These are phyloP conservation scores for Eulemur mongoz DNA, from an alignment of 2,797 vertebrate species.

Conservation along the genomic window DNA sequence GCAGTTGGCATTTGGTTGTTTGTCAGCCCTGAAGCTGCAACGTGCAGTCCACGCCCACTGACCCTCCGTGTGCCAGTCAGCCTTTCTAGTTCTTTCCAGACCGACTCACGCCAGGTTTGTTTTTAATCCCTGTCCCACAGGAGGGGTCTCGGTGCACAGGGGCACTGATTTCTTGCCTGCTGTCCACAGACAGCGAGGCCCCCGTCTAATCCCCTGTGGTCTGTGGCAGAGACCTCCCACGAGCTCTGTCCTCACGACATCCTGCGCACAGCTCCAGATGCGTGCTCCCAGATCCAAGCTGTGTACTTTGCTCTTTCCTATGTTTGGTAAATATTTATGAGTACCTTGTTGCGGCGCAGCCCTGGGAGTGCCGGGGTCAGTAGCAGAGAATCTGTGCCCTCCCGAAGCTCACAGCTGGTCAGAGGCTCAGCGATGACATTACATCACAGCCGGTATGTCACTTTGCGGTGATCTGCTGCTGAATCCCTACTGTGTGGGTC, in stretches of 20 bases:
- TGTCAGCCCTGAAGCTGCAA: too few species aligned
- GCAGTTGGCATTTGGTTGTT: not conserved
- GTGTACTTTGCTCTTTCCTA: not conserved
- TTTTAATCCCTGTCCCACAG: not conserved
- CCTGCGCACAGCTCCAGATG: not conserved
- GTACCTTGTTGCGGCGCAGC: not conserved
- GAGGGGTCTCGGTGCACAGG: not conserved
- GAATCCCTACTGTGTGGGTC: not conserved
- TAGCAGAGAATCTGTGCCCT: not conserved
- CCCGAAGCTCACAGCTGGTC: not conserved
- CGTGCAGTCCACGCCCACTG: not conserved
- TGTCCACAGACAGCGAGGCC: not conserved
- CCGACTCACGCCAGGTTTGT: not conserved
- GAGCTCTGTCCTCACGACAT: rapidly evolving
- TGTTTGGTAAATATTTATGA: not conserved
- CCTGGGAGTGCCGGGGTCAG: rapidly evolving
- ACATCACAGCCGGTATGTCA: rapidly evolving
- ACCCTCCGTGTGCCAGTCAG: rapidly evolving
- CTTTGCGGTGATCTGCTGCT: not conserved
- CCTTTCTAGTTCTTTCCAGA: not conserved
- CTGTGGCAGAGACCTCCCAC: not conserved
- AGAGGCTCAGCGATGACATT: not conserved
- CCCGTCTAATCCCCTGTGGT: not conserved
- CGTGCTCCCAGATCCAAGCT: not conserved
- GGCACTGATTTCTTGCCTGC: not conserved